A percentile compares a stretch with the other conserved stretches of the same genome.
Evolutionary conservation across 2,888 invertebrate species (phyloP).

Genomic region (Megamerina dolium): DNA sequence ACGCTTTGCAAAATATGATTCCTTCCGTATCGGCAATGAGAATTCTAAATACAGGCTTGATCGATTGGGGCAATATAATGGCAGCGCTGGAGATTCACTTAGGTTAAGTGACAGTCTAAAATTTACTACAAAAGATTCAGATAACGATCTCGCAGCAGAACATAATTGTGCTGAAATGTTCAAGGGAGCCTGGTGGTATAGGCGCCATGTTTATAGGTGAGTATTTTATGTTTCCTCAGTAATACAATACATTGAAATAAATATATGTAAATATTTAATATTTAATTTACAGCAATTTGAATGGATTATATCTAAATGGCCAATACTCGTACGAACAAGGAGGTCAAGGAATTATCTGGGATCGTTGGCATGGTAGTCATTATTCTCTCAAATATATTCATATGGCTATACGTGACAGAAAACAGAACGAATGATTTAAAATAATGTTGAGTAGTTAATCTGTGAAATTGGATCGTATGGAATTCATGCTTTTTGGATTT

Average conservation of each 20-base stretch:
- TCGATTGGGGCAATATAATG: constrained; percentile 58
- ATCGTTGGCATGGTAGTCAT: too few species aligned
- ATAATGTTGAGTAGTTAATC: too few species aligned
- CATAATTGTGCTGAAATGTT: constrained; percentile 62
- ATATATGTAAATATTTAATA: not conserved
- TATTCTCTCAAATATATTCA: too few species aligned
- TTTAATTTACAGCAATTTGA: too few species aligned
- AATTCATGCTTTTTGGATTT: too few species aligned
- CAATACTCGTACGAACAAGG: too few species aligned
- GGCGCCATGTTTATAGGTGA: constrained; percentile 60
- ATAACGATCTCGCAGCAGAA: constrained; percentile 63
- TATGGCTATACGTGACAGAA: too few species aligned
- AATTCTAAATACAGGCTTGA: constrained; percentile 60
- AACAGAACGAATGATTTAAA: too few species aligned
- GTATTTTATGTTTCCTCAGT: not conserved
- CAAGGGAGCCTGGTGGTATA: constrained; percentile 70
- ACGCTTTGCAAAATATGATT: constrained; percentile 56
- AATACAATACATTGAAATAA: too few species aligned
- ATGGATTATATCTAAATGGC: too few species aligned
- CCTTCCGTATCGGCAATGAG: constrained; percentile 61
- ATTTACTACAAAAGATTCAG: constrained; percentile 61
- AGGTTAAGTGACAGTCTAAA: constrained; percentile 62
- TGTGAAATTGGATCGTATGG: too few species aligned
- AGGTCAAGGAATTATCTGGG: too few species aligned
- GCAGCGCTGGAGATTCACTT: constrained; percentile 62